A percentile compares a stretch with the other conserved stretches of the same genome.
phyloP scores from a whole-genome alignment of 2,113 vertebrate species.

The Scortum barcoo region DNA sequence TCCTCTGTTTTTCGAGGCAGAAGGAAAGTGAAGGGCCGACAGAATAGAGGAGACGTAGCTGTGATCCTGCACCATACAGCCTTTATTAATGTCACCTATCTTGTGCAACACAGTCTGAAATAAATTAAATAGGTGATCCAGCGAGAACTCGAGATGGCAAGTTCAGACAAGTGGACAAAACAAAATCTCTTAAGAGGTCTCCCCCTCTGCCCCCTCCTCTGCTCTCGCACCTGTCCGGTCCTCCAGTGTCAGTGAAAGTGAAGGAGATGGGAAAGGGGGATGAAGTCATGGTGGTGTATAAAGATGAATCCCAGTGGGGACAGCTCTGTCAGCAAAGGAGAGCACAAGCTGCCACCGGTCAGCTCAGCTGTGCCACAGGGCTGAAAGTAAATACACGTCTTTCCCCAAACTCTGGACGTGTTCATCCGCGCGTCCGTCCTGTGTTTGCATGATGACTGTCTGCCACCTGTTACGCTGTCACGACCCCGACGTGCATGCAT shows the following conservation, averaged over 20 bases:
- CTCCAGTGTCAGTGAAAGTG: constrained; percentile 75
- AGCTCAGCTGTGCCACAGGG: constrained; percentile 65
- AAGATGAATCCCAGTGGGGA: constrained; percentile 66
- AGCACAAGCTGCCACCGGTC: constrained; percentile 50
- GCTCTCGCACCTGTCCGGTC: constrained; percentile 68
- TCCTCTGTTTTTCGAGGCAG: constrained; percentile 14
- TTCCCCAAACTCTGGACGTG: constrained; percentile 27
- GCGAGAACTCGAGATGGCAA: constrained; percentile 23
- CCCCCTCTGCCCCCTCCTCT: background rate
- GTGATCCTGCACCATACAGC: background rate
- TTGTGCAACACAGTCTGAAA: constrained; percentile 18
- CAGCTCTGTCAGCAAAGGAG: constrained; percentile 56
- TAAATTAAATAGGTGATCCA: constrained; percentile 21
- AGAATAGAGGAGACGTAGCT: background rate
- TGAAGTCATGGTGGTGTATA: constrained; percentile 64
- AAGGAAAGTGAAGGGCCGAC: background rate
- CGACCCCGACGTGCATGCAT: constrained; percentile 44
- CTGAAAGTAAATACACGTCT: constrained; percentile 62
- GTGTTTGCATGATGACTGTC: constrained; percentile 27
- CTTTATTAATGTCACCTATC: background rate
- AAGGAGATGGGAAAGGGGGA: constrained; percentile 54
- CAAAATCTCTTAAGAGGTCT: constrained; percentile 23
- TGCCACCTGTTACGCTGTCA: constrained; percentile 69
- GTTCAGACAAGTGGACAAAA: constrained; percentile 40
- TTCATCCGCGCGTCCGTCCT: constrained; percentile 19